Evolutionary conservation across 2,888 invertebrate genomes (phyloP).

Genomic region (Mystacides longicornis): DNA sequence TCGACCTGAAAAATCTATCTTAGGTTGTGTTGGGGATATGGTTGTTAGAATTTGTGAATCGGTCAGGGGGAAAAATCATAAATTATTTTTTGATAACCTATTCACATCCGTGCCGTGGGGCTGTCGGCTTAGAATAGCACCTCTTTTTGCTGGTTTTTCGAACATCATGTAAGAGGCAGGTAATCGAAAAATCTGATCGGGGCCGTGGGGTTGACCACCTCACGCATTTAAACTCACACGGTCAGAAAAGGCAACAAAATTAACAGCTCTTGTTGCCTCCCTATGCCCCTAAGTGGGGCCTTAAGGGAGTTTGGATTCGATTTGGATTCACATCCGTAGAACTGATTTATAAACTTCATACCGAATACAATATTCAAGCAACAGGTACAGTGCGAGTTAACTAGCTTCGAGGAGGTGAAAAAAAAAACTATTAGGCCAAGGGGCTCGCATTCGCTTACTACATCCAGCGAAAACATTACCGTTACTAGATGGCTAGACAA

Average conservation of each 20-base stretch:
- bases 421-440: background rate
- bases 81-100: slow-evolving; percentile 5
- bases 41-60: background rate
- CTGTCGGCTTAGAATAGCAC: too few relatives aligned
- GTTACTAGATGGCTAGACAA: slow-evolving; percentile 4
- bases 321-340: too few relatives aligned
- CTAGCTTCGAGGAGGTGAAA: background rate
- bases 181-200: too few relatives aligned
- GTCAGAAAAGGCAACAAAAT: too few relatives aligned
- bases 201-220: too few relatives aligned
- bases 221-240: too few relatives aligned
- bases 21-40: slow-evolving; percentile 2
- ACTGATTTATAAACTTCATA: slow-evolving; percentile 4
- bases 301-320: too few relatives aligned
- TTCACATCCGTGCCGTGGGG: too few relatives aligned
- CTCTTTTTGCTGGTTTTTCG: too few relatives aligned
- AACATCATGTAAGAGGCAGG: too few relatives aligned
- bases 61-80: slow-evolving; percentile 2
- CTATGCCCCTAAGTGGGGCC: too few relatives aligned
- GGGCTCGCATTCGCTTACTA: slow-evolving; percentile 3
- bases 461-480: slow-evolving; percentile 1
- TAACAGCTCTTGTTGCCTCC: too few relatives aligned
- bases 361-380: slow-evolving; percentile 1
- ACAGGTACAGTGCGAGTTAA: slow-evolving; percentile 4
- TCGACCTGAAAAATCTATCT: background rate